Percentiles rank a stretch among this genome's conserved stretches.
These are phyloP conservation scores for Daktulosphaira vitifoliae DNA, from an alignment of 1,140 invertebrate species.

Conservation along the genomic window DNA sequence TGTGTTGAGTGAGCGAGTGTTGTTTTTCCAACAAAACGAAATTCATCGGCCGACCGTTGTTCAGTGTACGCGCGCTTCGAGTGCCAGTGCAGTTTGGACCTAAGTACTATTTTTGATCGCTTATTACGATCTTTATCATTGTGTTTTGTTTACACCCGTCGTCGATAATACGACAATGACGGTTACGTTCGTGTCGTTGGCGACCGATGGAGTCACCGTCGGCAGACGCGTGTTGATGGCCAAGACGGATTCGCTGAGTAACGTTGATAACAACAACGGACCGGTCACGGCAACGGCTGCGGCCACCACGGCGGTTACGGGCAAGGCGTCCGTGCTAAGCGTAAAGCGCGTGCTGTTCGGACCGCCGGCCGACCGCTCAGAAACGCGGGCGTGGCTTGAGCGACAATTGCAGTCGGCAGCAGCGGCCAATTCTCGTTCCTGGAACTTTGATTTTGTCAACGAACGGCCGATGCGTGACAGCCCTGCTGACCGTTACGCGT, in stretches of 20 bases:
- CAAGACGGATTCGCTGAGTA: constrained; percentile 21
- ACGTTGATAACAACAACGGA: constrained; percentile 7
- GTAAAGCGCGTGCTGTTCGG: constrained; percentile 21
- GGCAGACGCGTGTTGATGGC: constrained; percentile 7
- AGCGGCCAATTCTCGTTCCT: neutral
- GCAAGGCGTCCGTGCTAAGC: constrained; percentile 4
- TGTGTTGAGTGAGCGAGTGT: no score
- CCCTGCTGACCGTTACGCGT: constrained; percentile 19
- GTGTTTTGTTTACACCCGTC: neutral
- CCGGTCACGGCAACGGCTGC: neutral
- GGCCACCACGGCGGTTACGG: neutral
- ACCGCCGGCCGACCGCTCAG: neutral
- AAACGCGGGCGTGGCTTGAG: constrained; percentile 20
- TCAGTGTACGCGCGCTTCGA: neutral
- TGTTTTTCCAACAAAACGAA: no score
- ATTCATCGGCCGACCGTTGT: no score
- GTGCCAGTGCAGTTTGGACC: neutral
- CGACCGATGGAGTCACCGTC: neutral
- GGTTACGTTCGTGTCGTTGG: constrained; percentile 18
- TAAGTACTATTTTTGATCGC: no score
- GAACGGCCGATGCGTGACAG: constrained; percentile 7
- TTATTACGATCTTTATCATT: neutral
- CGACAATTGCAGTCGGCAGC: neutral
- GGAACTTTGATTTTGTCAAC: constrained; percentile 22
- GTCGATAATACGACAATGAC: neutral